Conservation (phyloP, 2,888 invertebrate genomes). For the Callosobruchus maculatus region DNA sequence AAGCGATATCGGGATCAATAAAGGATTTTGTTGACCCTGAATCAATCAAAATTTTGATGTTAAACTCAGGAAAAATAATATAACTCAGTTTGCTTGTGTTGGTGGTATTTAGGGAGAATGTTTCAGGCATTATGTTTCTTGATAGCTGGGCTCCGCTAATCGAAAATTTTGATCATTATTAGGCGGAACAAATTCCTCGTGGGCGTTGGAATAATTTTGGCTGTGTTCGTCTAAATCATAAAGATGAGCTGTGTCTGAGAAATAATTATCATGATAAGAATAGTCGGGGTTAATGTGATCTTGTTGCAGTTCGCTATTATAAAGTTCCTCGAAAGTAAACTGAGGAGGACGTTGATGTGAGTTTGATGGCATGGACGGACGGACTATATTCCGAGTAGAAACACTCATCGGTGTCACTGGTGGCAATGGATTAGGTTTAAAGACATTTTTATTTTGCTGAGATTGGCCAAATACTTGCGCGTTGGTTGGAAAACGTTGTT, state of each 20-base stretch:
- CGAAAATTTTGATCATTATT: constrained; percentile 2
- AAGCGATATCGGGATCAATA: constrained; percentile 14
- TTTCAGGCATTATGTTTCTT: background rate
- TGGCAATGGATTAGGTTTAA: background rate
- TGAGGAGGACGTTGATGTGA: background rate
- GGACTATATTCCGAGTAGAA: constrained; percentile 1
- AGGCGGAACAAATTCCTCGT: background rate
- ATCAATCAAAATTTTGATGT: constrained; percentile 17
- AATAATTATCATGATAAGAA: background rate
- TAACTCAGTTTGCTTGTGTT: constrained; percentile 10
- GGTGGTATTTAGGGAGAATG: background rate
- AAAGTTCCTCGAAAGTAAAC: background rate
- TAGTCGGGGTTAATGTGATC: background rate
- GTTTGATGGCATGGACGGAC: background rate
- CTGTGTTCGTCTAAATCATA: background rate
- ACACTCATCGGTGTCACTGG: constrained; percentile 1
- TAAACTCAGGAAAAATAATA: constrained; percentile 17
- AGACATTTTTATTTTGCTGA: background rate
- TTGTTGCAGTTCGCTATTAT: background rate
- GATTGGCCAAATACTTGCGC: background rate
- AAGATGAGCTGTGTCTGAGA: background rate
- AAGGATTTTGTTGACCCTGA: constrained; percentile 15
- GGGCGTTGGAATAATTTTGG: background rate
- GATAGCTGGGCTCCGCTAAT: background rate
- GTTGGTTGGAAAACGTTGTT: constrained; percentile 2